These are phyloP conservation scores for Apodemia hepburni DNA, from an alignment of 2,888 invertebrate species.

Conservation along the genomic window DNA sequence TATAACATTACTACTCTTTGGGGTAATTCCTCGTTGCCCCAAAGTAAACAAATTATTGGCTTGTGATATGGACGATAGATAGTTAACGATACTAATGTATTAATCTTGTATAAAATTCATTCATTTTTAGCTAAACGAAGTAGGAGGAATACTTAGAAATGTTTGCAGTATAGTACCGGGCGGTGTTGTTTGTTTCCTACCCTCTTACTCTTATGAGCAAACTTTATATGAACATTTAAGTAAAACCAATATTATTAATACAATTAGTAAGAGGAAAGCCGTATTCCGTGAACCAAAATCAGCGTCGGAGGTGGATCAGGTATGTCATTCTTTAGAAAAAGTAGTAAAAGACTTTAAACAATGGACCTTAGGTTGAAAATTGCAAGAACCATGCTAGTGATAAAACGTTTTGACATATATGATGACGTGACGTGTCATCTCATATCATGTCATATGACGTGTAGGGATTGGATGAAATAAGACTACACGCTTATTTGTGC, in stretches of 20 bases:
- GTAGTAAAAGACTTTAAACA: neutral
- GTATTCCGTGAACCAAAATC: constrained; percentile 90
- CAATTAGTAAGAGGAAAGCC: constrained; percentile 84
- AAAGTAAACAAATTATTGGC: too few species aligned
- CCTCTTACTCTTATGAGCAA: constrained; percentile 95
- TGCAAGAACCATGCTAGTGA: too few species aligned
- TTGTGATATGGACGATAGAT: too few species aligned
- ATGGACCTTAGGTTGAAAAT: too few species aligned
- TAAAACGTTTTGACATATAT: too few species aligned
- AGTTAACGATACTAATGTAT: too few species aligned
- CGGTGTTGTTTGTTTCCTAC: constrained; percentile 96
- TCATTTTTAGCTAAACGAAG: constrained; percentile 84
- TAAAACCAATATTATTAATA: constrained; percentile 81
- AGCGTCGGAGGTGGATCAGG: constrained; percentile 85
- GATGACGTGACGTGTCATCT: too few species aligned
- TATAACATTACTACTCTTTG: too few species aligned
- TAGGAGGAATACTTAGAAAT: constrained; percentile 87
- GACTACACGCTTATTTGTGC: too few species aligned
- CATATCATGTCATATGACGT: too few species aligned
- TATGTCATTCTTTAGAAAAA: constrained; percentile 46
- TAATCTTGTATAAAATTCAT: constrained; percentile 15
- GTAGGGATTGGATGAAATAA: too few species aligned
- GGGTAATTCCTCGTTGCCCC: too few species aligned
- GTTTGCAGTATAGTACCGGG: constrained; percentile 90
- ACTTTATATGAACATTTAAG: constrained; percentile 82